Base-by-base conservation (phyloP, 1,140 invertebrate species). In the Drosophila oshimai region DNA sequence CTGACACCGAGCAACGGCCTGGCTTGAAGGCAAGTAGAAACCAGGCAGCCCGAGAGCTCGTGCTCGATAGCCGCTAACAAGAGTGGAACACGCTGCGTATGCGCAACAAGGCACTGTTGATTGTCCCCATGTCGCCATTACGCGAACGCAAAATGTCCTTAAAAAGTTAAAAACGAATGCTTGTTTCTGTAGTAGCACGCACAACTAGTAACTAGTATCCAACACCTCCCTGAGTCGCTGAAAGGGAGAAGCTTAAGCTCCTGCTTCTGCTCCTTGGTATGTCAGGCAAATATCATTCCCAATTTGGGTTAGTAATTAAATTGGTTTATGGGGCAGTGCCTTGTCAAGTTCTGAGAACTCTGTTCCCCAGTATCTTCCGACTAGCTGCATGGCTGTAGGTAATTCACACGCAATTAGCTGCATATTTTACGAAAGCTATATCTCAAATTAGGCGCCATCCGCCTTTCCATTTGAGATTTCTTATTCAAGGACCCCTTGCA, bases 161-260 rank as follows among this genome's bases (percentile, higher is more conserved):
- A 86, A 86, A 87, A 86, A 86, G 87, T 86, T 86, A 86, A 86
- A 87, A 86, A 87, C n/a, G 81, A 87, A 80, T 87, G 81, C 81
- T 86, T 87, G 87, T 83, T 83, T 83, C 78, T 81, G 77, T 83
- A 83, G 81, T 83, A 81, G 78, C 78, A 68, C 72, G 31, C 44
- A 64, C 75, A 77, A 45, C 53, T 3, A 7, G n/a, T n/a, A 12
- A n/a, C 28, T 28, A 49, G 18, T 28, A n/a, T n/a, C n/a, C n/a
- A n/a, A n/a, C n/a, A n/a, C n/a, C n/a, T 22, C 9, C 34, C 7
- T 13, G 12, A 31, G 31, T 50, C 54, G 33, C 33, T 15, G 45
- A 42, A 57, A 57, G 28, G n/a, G n/a, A 26, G 12, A 29, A 6
- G 4, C 13, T 20, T 17, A 4, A 6, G 6, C 3, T 6, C 22